Evolutionary conservation across 1,140 invertebrate species (phyloP).

Genomic region (Saxidomus purpurata): DNA sequence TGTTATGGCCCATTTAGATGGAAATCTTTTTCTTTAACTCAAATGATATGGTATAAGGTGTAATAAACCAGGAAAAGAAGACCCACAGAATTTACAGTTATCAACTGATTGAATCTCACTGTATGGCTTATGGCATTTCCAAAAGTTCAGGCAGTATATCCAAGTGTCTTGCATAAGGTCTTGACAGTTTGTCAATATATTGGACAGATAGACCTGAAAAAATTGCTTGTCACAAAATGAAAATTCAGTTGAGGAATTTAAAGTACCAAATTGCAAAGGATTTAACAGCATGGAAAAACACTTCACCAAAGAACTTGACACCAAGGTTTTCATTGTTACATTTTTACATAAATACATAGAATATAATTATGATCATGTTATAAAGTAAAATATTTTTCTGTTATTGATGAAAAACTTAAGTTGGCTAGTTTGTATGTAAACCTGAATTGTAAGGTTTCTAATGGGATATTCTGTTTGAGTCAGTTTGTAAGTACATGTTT

Average conservation of each 20-base stretch:
- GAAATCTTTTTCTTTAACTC: neutral
- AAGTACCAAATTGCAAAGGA: neutral
- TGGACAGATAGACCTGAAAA: neutral
- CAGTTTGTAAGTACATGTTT: no score
- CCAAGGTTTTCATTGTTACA: neutral
- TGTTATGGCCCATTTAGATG: constrained; percentile 23
- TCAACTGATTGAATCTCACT: neutral
- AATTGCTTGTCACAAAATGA: neutral
- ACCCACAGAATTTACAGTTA: neutral
- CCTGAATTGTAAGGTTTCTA: no score
- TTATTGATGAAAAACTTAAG: no score
- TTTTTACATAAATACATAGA: no score
- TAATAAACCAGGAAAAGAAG: neutral
- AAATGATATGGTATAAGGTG: neutral
- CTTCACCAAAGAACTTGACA: neutral
- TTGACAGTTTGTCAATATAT: constrained; percentile 4
- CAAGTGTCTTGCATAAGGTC: neutral
- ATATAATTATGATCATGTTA: no score
- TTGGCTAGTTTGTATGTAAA: no score
- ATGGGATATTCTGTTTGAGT: no score
- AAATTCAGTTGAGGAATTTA: constrained; percentile 10
- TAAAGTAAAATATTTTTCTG: no score
- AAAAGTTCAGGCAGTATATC: neutral
- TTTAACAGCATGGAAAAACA: neutral
- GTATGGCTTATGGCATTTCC: neutral